Base-by-base conservation (phyloP, 2,888 invertebrate genomes). In the Endomychus coccineus region DNA sequence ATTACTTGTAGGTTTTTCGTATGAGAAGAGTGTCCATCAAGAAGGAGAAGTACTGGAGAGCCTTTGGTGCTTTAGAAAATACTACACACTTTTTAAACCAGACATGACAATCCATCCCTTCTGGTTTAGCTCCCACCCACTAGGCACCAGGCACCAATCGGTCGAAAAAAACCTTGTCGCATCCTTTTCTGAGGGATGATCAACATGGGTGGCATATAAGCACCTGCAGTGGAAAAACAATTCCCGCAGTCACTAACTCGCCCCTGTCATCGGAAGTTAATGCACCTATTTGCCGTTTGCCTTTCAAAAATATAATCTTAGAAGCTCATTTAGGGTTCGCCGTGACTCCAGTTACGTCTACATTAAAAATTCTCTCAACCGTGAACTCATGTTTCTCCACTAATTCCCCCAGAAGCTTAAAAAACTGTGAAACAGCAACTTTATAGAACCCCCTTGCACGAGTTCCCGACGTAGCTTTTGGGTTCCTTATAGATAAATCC, bases 361-460 rank as follows among this genome's bases (percentile, higher is more conserved):
- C 32, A 32, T 51, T 54, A 10, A 31, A 53, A 6, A 51, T 48
- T 16, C 32, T 27, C 2, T 22, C 28, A 11, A 53, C 49, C 6
- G 48, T 46, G 6, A 58, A 28, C 12, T 47, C 19, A 35, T 56
- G 39, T 31, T 55, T 46, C 33, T 55, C 55, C 21, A 45, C 41
- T 3, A 48, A 27, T 2, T 45, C 42, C 4, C 43, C 44, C 4
- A 55, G 33, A 7, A 55, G 41, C 24, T 36, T 31, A 27, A 45
- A 50, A 30, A 43, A 47, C 11, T 40, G 28, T n/a, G 36, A 33
- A 3, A 56, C 53, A 4, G 47, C 46, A 10, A 43, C 40, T 50
- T 48, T 55, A 34, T 59, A 57, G 29, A 62, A 63, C 2, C 55
- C 56, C 29, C 45, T 42, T 28, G 59, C 56, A 34, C 60, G 37